Percentiles rank a stretch among this genome's conserved stretches.
Conservation (phyloP, 2,113 vertebrate genomes). For the Eulemur rufifrons region DNA sequence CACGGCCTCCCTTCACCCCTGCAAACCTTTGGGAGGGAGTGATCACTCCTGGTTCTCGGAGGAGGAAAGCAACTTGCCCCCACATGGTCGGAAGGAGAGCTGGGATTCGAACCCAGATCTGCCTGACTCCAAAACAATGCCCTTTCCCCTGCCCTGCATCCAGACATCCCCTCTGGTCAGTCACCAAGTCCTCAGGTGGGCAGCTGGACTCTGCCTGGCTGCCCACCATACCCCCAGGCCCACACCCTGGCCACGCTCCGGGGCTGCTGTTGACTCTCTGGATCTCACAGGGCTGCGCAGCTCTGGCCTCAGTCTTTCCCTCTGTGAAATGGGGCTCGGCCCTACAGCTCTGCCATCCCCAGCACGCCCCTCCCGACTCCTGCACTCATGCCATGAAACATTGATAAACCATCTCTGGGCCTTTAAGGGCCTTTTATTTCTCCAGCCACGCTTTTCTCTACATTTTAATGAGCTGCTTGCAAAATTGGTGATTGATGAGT, state of each 20-base stretch:
- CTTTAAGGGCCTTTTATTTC: neutral
- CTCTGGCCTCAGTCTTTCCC: neutral
- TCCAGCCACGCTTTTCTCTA: neutral
- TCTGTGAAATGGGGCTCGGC: neutral
- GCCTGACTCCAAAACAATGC: neutral
- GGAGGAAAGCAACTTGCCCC: neutral
- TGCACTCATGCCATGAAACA: neutral
- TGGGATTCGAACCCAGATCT: neutral
- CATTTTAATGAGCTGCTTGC: constrained; percentile 37
- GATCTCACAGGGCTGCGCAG: neutral
- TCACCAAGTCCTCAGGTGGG: neutral
- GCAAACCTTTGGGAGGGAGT: neutral
- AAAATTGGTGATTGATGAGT: constrained; percentile 41
- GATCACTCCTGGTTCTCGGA: neutral
- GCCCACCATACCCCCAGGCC: neutral
- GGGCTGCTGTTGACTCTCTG: neutral
- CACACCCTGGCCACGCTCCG: neutral
- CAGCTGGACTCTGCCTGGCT: neutral
- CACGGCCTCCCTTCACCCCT: neutral
- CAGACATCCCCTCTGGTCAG: accelerated
- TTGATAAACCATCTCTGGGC: neutral
- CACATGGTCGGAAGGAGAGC: neutral
- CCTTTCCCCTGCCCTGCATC: neutral
- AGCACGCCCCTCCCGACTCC: neutral
- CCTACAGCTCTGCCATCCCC: neutral